phyloP scores from a whole-genome alignment of 2,888 invertebrate species.

The Andrena fulva region DNA sequence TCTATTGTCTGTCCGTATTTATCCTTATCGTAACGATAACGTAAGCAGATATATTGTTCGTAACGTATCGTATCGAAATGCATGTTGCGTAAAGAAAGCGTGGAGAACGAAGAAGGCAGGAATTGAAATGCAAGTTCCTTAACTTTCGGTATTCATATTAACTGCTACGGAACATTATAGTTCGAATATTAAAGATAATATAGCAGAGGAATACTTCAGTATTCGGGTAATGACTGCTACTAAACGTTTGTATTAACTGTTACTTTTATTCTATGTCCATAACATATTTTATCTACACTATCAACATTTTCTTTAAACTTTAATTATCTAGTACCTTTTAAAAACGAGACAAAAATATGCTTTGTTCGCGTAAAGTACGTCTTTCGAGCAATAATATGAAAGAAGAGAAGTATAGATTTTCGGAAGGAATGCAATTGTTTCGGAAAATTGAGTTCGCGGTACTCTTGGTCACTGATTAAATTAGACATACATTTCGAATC shows the following conservation, averaged over 20 bases:
- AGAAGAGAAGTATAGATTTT: not conserved
- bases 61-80: constrained; percentile 23
- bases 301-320: constrained; percentile 30
- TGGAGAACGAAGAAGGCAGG: constrained; percentile 15
- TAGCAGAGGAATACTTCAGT: constrained; percentile 15
- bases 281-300: constrained; percentile 28
- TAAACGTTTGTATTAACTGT: constrained; percentile 28
- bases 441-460: not conserved
- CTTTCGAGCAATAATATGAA: not conserved
- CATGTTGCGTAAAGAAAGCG: constrained; percentile 6
- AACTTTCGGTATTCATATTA: not conserved
- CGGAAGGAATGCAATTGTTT: not conserved
- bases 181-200: constrained; percentile 25
- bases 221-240: constrained; percentile 15
- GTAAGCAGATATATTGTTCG: constrained; percentile 26
- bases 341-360: not conserved
- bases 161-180: constrained; percentile 6
- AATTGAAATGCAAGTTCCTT: constrained; percentile 16
- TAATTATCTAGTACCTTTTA: constrained; percentile 5
- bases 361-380: not conserved
- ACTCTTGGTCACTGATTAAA: not conserved
- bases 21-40: constrained; percentile 15
- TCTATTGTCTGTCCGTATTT: not conserved
- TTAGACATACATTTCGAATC: not conserved
- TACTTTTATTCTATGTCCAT: constrained; percentile 38